A percentile compares a stretch with the other conserved stretches of the same genome.
These are phyloP conservation scores for Heliornis fulica DNA, from an alignment of 2,113 vertebrate genomes.

Conservation along the genomic window DNA sequence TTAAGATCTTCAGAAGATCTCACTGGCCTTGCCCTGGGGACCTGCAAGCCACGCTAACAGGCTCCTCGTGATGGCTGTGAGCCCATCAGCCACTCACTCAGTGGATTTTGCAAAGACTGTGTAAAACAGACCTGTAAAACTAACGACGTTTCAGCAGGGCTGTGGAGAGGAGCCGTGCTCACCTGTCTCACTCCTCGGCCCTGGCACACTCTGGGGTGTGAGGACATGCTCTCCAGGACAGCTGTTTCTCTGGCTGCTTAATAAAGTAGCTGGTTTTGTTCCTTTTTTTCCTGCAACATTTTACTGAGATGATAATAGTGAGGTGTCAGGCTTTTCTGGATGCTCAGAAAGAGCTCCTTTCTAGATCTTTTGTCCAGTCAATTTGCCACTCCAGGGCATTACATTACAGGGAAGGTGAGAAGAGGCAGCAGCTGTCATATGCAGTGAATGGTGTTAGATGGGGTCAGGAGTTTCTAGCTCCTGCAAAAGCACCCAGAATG, in stretches of 20 bases:
- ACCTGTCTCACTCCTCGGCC: fast-evolving
- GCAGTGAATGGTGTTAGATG: not conserved
- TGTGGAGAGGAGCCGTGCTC: fast-evolving
- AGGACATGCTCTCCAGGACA: not conserved
- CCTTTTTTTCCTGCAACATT: not conserved
- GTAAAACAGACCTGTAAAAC: not conserved
- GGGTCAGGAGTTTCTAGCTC: not conserved
- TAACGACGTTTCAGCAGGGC: fast-evolving
- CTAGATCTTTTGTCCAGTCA: not conserved
- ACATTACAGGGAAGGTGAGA: not conserved
- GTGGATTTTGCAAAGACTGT: not conserved
- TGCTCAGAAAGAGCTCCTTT: not conserved
- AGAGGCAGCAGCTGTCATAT: not conserved
- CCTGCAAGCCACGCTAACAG: not conserved
- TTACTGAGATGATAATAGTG: not conserved
- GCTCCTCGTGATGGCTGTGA: fast-evolving
- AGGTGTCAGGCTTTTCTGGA: not conserved
- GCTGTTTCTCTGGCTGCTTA: not conserved
- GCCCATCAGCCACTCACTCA: fast-evolving
- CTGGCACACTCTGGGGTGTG: fast-evolving
- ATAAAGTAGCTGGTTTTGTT: not conserved
- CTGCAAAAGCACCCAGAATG: not conserved
- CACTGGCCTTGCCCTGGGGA: fast-evolving
- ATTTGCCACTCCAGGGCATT: not conserved
- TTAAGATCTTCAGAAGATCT: not conserved